Base-by-base conservation (phyloP, 2,888 invertebrate species). In the Aradus depressus region DNA sequence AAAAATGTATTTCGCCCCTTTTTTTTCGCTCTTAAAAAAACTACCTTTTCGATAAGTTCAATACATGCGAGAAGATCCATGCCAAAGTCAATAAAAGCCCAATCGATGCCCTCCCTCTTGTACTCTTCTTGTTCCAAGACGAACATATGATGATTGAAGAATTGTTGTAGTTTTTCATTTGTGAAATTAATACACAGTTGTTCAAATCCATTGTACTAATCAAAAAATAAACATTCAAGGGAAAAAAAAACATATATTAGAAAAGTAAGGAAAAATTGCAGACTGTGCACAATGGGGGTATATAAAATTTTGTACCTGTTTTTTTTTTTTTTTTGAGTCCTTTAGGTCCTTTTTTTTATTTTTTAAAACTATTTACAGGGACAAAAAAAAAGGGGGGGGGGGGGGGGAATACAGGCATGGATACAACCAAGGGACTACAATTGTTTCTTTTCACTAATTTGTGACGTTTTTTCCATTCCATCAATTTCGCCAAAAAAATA, bases 71-170 rank as follows among this genome's bases (percentile, higher is more conserved):
- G 80, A 72, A 97, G 80, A 73, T 97, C 96, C 88, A 97, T 92
- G 73, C 96, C 96, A 72, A 97, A 97, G 77, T 97, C 96, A 77
- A 97, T 96, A 76, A 96, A 97, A 69, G 81, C 82, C 96, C 96
- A 97, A 66, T 85, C 79, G 74, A 97, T 96, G 68, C 95, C 95
- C 75, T 97, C 96, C 68, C 76, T 82, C 69, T 88, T 91, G 77
- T 97, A 97, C 71, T 96, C 96, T 74, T 97, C 95, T 82, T 97
- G 96, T 74, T 97, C 96, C 72, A 96, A 77, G 63, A 97, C 93
- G 74, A 97, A 97, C 96, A 97, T 97, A 83, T 93, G 86, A 73
- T 97, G 96, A 76, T 97, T 96, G 83, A 97, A 97, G 79, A 96
- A 97, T 76, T 97, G 96, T 76, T 97, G 96, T 64, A 97, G 81